Evolutionary conservation across 1,140 invertebrate species (phyloP), one percentile per base, ranked within the genome.

Genomic region (Pseudomyrmex pallidus): DNA sequence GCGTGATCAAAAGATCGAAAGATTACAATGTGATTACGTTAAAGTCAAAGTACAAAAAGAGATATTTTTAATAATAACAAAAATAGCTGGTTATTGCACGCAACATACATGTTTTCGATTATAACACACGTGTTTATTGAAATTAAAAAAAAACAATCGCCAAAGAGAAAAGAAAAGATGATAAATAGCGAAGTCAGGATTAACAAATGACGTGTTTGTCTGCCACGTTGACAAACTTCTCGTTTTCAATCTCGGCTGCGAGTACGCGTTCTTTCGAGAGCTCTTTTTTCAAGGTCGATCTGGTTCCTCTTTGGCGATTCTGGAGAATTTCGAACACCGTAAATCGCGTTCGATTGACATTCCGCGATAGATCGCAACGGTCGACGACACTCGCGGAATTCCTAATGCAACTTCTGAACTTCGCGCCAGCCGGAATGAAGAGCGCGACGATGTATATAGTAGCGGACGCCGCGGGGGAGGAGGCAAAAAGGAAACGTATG

Each of bases 271-370:
- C n/a, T 8, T 46, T 25, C 22, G 50, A 17, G 50, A 67, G 54
- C 22, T 22, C 13, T 46, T 59, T 70, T 12, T 7, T 85, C 80
- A 89, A 89, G 83, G 63, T 85, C 64, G 83, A 63, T 10, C 74
- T 56, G 70, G 48, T 77, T 63, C 9, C 22, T 48, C 50, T n/a
- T 13, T 8, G 35, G 10, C 52, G 78, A 87, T 85, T 73, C 67
- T 80, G 54, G 57, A 68, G 82, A 89, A 91, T 89, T 85, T 74
- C 86, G 85, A 85, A 83, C 82, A 73, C 25, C 76, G 83, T 86
- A 87, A 90, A 73, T 84, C 82, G 84, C 70, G 70, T 82, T 87
- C 88, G 84, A 90, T 92, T 90, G 89, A 83, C 85, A 91, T 92
- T 90, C 87, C 86, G 76, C 44, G 76, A 87, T 87, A 90, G 85